Percentiles rank a stretch among this genome's conserved stretches.
phyloP scores from a whole-genome alignment of 1,140 invertebrate species.

The Centruroides vittatus region DNA sequence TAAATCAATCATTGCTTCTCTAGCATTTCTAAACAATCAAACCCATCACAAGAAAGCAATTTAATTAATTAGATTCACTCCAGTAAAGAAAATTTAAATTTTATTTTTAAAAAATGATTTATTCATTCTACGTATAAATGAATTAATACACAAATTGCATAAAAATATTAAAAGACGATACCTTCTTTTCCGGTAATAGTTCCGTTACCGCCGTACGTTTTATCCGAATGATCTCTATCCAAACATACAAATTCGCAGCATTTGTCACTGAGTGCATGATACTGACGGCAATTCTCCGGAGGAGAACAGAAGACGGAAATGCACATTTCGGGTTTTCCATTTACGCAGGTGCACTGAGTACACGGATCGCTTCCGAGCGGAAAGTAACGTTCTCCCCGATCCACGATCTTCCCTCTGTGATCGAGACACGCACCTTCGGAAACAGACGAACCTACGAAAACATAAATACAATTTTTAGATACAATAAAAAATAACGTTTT shows the following conservation, averaged over 20 bases:
- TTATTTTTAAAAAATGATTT: no score
- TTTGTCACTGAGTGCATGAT: constrained; percentile 20
- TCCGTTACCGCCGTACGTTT: constrained; percentile 5
- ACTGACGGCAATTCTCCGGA: constrained; percentile 23
- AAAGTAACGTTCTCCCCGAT: constrained; percentile 25
- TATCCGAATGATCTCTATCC: constrained; percentile 17
- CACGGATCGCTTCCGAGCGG: constrained; percentile 27
- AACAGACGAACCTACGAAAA: no score
- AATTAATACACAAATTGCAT: no score
- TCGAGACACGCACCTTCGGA: constrained; percentile 3
- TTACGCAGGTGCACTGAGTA: constrained; percentile 26
- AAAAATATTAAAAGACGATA: not conserved
- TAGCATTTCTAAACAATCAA: no score
- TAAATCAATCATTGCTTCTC: no score
- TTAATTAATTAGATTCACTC: no score
- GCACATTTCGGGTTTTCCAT: constrained; percentile 28
- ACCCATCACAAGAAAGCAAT: no score
- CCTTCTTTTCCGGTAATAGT: constrained; percentile 9
- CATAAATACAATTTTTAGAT: no score
- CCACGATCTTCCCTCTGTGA: constrained; percentile 16
- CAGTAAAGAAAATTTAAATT: no score
- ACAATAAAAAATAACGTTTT: no score
- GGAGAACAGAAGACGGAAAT: constrained; percentile 28
- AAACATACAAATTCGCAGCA: constrained; percentile 30
- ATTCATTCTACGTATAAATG: no score